Base-by-base conservation (phyloP, 2,888 invertebrate species). In the Hybos culiciformis region DNA sequence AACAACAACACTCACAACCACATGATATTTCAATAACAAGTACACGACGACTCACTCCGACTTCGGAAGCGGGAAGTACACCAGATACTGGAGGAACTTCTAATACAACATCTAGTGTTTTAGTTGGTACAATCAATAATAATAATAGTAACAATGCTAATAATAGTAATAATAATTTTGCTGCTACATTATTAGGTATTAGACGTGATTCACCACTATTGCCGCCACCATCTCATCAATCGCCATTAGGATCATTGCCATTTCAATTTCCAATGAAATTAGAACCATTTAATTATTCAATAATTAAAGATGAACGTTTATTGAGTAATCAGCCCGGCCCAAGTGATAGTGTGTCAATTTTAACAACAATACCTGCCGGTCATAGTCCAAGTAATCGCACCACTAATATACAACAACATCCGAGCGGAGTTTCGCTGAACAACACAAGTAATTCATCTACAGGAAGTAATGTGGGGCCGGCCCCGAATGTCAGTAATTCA, bases 151-250 rank as follows among this genome's bases (percentile, higher is more conserved):
- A n/a, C n/a, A n/a, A n/a, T n/a, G n/a, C n/a, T n/a, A n/a, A n/a
- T n/a, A n/a, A n/a, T n/a, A n/a, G n/a, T n/a, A n/a, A n/a, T n/a
- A n/a, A n/a, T n/a, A n/a, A n/a, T n/a, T n/a, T n/a, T n/a, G 48
- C 42, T 34, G 44, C 46, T 43, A 19, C 37, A 24, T 33, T 51
- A 37, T 45, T 56, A 51, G 53, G 53, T 50, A 50, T n/a, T n/a
- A n/a, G n/a, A n/a, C n/a, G n/a, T n/a, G n/a, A 53, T 49, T 44
- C 53, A 42, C 41, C 48, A 42, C 21, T 46, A 45, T 46, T 43
- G 38, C 41, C 43, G 19, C 44, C 47, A 43, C 44, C 48, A 31
- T 42, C 51, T 37, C 44, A 51, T 39, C 42, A 51, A 42, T 51
- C 50, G 44, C 52, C 49, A 26, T 46, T 48, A 33, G 47, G 50